A percentile compares a stretch with the other conserved stretches of the same genome.
phyloP scores from a whole-genome alignment of 2,888 invertebrate species.

The Amiota mariae region DNA sequence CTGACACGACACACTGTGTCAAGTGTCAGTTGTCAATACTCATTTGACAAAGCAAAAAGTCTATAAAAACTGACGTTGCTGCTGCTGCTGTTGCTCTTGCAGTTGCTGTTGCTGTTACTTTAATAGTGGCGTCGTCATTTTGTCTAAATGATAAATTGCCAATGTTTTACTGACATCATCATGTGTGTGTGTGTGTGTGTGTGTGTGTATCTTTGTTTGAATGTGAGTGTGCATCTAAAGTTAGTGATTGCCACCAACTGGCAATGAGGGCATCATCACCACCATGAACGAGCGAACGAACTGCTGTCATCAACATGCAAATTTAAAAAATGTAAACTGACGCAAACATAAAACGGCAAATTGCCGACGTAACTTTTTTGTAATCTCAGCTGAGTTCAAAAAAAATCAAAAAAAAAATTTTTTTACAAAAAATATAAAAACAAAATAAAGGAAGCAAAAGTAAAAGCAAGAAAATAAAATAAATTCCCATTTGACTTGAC shows the following conservation, averaged over 20 bases:
- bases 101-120: no score
- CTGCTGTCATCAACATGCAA: neutral
- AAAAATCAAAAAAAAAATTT: neutral
- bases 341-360: neutral
- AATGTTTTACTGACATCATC: neutral
- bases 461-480: neutral
- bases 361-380: neutral
- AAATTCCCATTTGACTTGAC: slow-evolving; percentile 1
- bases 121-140: no score
- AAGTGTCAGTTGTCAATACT: no score
- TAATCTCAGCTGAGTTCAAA: neutral
- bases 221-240: neutral
- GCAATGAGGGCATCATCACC: neutral
- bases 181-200: neutral
- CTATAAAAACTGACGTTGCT: no score
- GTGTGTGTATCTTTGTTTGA: neutral
- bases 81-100: no score
- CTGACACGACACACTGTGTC: no score
- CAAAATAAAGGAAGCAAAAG: neutral
- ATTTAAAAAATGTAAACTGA: neutral
- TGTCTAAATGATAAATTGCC: no score
- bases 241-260: neutral
- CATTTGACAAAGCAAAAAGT: no score
- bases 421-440: neutral
- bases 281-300: neutral